Base-by-base conservation (phyloP, 2,113 vertebrate species). In the Carassius gibelio region DNA sequence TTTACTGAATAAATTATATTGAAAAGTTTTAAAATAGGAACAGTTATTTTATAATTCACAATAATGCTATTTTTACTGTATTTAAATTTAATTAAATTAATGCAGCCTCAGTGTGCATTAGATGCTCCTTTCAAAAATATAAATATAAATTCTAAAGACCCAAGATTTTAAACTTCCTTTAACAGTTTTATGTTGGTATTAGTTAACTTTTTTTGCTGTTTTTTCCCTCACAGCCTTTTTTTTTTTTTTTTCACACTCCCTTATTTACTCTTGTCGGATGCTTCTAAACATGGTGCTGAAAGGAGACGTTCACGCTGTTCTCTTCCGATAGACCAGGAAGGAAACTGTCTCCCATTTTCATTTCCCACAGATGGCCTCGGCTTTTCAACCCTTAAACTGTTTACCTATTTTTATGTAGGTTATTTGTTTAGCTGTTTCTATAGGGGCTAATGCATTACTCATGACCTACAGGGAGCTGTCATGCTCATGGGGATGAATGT, bases 291-390 rank as follows among this genome's bases (percentile, higher is more conserved):
- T 50, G 71, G 79, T 91, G 69, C 0, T 90, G 87, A 87, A 3
- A 48, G 85, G 4, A 64, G 88, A 88, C 81, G 81, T 88, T 88
- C 34, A 89, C 93, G 89, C 91, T 91, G 84, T 87, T 92, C 92
- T 91, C 92, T 92, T 88, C 90, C 93, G 93, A 95, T 93, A 92
- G 92, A 90, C 89, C 93, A 96, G 96, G 96, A 98, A 97, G 96
- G 96, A 98, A 97, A 90, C 92, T 77, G 96, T 97, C 97, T 97
- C 95, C 96, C 93, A 64, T 94, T 95, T 96, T 95, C 94, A 97
- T 96, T 97, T 97, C 95, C 96, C 93, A 92, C 93, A 92, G 94
- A 94, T 95, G 94, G 92, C 89, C 87, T 90, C 92, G 91, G 68
- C 89, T 93, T 93, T 90, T 75, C 80, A 83, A 88, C 81, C 92